Evolutionary conservation across 2,888 invertebrate genomes (phyloP).

Genomic region (Xanthia icteritia): DNA sequence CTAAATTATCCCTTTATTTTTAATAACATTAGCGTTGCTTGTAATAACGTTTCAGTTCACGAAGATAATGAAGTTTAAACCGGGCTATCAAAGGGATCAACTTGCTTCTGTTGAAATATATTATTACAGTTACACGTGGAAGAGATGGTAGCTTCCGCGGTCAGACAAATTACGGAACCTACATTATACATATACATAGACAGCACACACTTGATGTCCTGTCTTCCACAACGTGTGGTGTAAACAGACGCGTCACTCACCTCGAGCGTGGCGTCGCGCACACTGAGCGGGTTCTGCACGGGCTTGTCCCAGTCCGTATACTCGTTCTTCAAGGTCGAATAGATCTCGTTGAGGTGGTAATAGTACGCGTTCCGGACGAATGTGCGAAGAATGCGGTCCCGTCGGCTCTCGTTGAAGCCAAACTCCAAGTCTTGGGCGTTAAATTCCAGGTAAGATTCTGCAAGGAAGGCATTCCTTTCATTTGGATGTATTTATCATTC

Average conservation of each 20-base stretch:
- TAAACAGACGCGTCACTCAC: conserved; percentile 69
- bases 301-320: conserved; percentile 99
- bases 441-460: conserved; percentile 95
- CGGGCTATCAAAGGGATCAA: conserved; percentile 27
- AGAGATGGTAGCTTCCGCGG: conserved; percentile 9
- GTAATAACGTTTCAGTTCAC: not conserved
- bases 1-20: conserved; percentile 43
- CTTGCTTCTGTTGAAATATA: conserved; percentile 6
- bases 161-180: conserved; percentile 21
- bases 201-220: conserved; percentile 19
- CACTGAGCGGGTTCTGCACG: conserved; percentile 95
- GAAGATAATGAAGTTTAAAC: conserved; percentile 13
- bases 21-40: conserved; percentile 24
- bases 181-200: conserved; percentile 4
- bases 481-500: conserved; percentile 80
- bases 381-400: conserved; percentile 96
- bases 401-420: conserved; percentile 96
- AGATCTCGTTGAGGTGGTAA: conserved; percentile 98
- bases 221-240: conserved; percentile 20
- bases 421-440: conserved; percentile 96
- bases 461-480: conserved; percentile 81
- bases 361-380: conserved; percentile 98
- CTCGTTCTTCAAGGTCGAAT: conserved; percentile 97
- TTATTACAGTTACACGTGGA: not conserved
- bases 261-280: conserved; percentile 95